A percentile compares a stretch with the other conserved stretches of the same genome.
phyloP scores from a whole-genome alignment of 2,797 vertebrate species.

The Gymnothorax reevesii region DNA sequence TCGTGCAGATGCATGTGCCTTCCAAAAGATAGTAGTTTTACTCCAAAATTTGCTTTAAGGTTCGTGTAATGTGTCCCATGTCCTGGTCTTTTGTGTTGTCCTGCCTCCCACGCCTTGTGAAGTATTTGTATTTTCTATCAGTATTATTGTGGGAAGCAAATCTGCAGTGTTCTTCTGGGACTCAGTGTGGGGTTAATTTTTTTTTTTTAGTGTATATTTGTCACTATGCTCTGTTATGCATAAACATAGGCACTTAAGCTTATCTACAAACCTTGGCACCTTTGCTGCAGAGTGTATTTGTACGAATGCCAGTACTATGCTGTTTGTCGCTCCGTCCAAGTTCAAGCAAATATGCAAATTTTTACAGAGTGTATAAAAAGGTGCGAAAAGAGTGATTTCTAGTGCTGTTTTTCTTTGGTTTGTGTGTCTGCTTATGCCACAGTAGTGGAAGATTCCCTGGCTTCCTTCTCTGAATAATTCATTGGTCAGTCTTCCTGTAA shows the following conservation, averaged over 20 bases:
- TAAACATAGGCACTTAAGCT: slow-evolving; percentile 66
- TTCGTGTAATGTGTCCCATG: slow-evolving; percentile 58
- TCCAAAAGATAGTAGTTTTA: slow-evolving; percentile 70
- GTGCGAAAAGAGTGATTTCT: slow-evolving; percentile 14
- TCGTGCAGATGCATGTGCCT: slow-evolving; percentile 62
- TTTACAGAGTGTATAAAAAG: slow-evolving; percentile 38
- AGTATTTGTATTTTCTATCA: slow-evolving; percentile 69
- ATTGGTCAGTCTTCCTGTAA: slow-evolving; percentile 18
- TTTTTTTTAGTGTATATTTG: background rate
- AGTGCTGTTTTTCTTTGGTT: background rate
- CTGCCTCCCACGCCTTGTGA: slow-evolving; percentile 65
- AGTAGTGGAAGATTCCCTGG: background rate
- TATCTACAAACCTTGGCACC: slow-evolving; percentile 26
- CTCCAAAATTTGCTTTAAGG: slow-evolving; percentile 61
- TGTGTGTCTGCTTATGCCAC: background rate
- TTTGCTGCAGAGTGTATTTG: slow-evolving; percentile 28
- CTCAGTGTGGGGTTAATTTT: background rate
- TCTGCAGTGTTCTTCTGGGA: slow-evolving; percentile 53
- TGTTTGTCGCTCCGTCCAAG: slow-evolving; percentile 26
- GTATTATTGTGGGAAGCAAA: slow-evolving; percentile 82
- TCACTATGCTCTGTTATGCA: background rate
- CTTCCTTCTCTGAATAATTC: slow-evolving; percentile 20
- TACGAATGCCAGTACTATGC: slow-evolving; percentile 6
- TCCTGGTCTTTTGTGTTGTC: slow-evolving; percentile 55
- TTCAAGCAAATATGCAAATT: slow-evolving; percentile 31